These are phyloP conservation scores for Chrysolina haemoptera DNA, from an alignment of 2,888 invertebrate species.

Conservation along the genomic window DNA sequence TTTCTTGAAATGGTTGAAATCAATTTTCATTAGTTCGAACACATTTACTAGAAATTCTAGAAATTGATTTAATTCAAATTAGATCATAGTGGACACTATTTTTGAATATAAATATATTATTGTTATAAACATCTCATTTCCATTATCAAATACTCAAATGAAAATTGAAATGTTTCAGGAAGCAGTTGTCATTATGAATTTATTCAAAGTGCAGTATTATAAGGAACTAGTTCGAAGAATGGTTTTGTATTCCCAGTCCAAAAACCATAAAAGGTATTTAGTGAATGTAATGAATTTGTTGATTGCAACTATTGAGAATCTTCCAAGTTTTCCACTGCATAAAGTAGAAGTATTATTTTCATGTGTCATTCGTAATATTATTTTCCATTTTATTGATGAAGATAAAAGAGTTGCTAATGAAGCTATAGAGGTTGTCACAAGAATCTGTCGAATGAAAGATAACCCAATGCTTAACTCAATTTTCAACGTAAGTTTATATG, in stretches of 20 bases:
- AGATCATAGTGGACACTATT: too few relatives aligned
- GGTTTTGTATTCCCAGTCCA: conserved; percentile 51
- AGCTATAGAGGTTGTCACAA: conserved; percentile 47
- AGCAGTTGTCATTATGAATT: conserved; percentile 52
- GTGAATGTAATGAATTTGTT: conserved; percentile 50
- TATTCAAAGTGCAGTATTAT: conserved; percentile 49
- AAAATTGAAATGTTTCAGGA: conserved; percentile 48
- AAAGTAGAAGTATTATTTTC: conserved; percentile 51
- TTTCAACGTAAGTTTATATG: conserved; percentile 47
- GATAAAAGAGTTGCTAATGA: conserved; percentile 43
- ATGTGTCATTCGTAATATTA: conserved; percentile 48
- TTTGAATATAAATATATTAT: too few relatives aligned
- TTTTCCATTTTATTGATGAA: conserved; percentile 49
- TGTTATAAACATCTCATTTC: too few relatives aligned
- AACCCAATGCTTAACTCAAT: conserved; percentile 46
- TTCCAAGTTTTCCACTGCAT: conserved; percentile 45
- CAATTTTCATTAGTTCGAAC: too few relatives aligned
- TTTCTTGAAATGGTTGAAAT: too few relatives aligned
- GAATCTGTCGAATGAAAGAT: conserved; percentile 49
- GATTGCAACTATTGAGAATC: conserved; percentile 44
- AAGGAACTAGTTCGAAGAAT: conserved; percentile 52
- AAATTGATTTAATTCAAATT: too few relatives aligned
- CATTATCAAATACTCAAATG: not conserved
- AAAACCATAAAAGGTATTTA: conserved; percentile 49
- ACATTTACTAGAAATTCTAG: too few relatives aligned